Base-by-base conservation (phyloP, 2,888 invertebrate species). In the Machimus rusticus region DNA sequence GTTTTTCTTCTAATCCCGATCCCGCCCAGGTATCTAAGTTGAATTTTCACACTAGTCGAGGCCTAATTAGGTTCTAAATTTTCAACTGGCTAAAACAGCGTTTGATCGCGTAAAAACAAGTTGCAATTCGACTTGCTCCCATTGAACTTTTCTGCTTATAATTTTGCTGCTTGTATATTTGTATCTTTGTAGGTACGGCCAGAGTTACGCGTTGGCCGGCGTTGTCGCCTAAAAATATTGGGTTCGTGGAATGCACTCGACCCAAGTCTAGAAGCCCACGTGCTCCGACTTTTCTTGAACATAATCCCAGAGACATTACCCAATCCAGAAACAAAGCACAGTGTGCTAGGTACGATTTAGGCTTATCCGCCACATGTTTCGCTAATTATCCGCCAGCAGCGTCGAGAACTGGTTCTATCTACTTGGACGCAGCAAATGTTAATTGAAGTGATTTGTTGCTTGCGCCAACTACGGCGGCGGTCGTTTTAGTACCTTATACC, bases 361-460 rank as follows among this genome's bases (percentile, higher is more conserved):
- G 19, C 43, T 37, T 78, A 39, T 43, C 43, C 78, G 43, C 46
- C 78, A 78, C 46, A 78, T 43, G 78, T 46, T 78, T n/a, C 39
- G 78, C 78, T 78, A 43, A 78, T 78, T 78, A 46, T 78, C 14
- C 37, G 8, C 78, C 76, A 34, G 31, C 31, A 28, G 34, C 74
- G 37, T 14, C 5, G n/a, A 78, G 46, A 43, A 39, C 78, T 46
- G 78, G 78, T 78, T 78, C 78, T 78, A 76, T 78, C 43, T 37
- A 37, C 37, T 19, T 76, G 76, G n/a, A 39, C 39, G 43, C 12
- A 78, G 16, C 39, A 39, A 43, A 78, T 43, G 23, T 78, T 78
- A 78, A 78, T 78, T 78, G 78, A 78, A 78, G 39, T 78, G 78
- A 78, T 78, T 78, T 78, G 78, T 78, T 78, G 14, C 23, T 34